A percentile compares a stretch with the other conserved stretches of the same genome.
Evolutionary conservation across 2,888 invertebrate species (phyloP).

Genomic region (Mesorhabditis spiculigera): DNA sequence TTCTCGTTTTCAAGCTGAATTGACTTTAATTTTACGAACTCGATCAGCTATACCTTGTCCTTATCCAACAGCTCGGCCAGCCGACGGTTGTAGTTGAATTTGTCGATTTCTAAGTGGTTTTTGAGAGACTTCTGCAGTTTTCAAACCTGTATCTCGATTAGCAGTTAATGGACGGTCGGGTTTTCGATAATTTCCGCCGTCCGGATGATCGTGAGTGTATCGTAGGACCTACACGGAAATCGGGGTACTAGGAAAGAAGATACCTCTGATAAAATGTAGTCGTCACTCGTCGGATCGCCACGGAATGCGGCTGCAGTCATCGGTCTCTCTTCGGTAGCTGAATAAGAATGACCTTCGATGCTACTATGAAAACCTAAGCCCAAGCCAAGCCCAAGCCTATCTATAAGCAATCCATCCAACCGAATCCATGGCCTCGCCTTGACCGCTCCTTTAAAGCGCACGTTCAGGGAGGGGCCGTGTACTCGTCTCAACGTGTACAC

Average conservation of each 20-base stretch:
- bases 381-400: no score
- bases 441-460: no score
- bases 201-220: conserved; percentile 3
- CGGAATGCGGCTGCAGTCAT: not conserved
- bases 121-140: no score
- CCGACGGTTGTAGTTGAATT: not conserved
- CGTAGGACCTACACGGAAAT: not conserved
- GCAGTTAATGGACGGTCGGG: not conserved
- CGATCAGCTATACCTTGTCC: no score
- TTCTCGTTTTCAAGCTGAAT: no score
- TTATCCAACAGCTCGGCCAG: not conserved
- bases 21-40: no score
- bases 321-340: no score
- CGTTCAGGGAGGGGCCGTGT: no score
- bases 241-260: no score
- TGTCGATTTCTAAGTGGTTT: not conserved
- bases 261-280: not conserved
- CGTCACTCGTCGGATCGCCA: not conserved
- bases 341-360: no score
- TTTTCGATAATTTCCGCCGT: not conserved
- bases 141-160: not conserved
- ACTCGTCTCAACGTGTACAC: no score
- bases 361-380: no score
- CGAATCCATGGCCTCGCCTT: not conserved
- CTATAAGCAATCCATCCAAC: not conserved